Percentiles rank a stretch among this genome's conserved stretches.
Evolutionary conservation across 2,113 vertebrate genomes (phyloP).

Genomic region (Ploceus nigricollis): DNA sequence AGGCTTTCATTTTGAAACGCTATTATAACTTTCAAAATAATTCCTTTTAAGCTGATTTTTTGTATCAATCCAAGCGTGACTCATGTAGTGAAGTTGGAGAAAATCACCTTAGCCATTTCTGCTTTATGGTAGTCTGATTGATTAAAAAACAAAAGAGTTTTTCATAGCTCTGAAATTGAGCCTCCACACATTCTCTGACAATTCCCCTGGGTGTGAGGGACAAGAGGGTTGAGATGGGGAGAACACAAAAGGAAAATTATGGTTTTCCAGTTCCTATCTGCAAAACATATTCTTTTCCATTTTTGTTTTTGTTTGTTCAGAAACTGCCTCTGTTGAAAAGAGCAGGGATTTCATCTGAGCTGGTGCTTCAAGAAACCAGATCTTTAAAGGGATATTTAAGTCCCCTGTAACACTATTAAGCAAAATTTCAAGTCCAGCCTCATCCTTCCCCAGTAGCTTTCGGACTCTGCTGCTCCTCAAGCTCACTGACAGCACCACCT

Average conservation of each 20-base stretch:
- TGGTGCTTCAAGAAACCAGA: neutral
- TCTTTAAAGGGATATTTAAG: neutral
- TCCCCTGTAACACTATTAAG: neutral
- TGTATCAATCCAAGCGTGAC: conserved; percentile 7
- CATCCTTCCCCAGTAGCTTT: neutral
- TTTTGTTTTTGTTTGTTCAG: neutral
- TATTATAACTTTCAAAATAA: conserved; percentile 63
- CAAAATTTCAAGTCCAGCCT: neutral
- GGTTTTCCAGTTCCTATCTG: neutral
- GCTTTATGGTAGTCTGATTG: neutral
- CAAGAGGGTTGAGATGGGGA: neutral
- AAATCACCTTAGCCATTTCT: conserved; percentile 32
- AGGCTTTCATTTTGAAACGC: conserved; percentile 55
- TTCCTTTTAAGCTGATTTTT: conserved; percentile 48
- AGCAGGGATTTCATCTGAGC: neutral
- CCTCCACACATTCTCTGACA: neutral
- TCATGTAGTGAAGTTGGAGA: conserved; percentile 11
- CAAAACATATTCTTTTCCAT: neutral
- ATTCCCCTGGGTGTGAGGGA: neutral
- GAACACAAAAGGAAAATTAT: neutral
- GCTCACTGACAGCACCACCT: neutral
- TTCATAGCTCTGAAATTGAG: neutral
- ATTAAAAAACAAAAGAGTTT: neutral
- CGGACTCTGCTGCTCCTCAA: neutral
- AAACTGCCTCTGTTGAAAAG: neutral